phyloP scores from a whole-genome alignment of 2,888 invertebrate genomes.

The Melitaea athalia region DNA sequence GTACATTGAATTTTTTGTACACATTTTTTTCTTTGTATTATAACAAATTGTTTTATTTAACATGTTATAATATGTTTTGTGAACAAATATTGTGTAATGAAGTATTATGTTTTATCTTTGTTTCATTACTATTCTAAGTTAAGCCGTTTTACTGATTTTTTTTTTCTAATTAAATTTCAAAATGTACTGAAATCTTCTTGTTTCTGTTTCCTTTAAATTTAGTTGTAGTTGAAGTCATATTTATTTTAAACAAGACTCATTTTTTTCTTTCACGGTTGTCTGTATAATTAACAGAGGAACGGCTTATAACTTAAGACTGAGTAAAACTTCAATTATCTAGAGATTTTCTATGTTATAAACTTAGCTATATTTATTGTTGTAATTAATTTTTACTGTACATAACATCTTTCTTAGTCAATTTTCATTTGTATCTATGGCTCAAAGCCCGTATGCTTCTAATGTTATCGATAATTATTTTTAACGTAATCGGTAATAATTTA shows the following conservation, averaged over 20 bases:
- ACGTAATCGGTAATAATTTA: neutral
- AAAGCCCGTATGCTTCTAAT: conserved; percentile 34
- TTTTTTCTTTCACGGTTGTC: neutral
- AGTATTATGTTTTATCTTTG: conserved; percentile 21
- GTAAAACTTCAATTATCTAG: conserved; percentile 22
- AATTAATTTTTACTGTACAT: conserved; percentile 34
- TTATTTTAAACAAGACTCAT: neutral
- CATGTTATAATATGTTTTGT: neutral
- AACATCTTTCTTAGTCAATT: conserved; percentile 10
- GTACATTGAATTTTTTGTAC: no score
- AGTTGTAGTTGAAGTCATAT: neutral
- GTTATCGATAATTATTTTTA: conserved; percentile 14
- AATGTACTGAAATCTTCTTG: neutral
- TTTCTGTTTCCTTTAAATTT: neutral
- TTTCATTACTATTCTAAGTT: conserved; percentile 23
- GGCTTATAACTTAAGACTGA: conserved; percentile 38
- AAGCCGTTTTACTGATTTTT: conserved; percentile 24
- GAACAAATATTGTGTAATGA: neutral
- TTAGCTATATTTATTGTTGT: conserved; percentile 40
- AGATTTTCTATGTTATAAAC: conserved; percentile 32
- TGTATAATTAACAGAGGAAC: conserved; percentile 9
- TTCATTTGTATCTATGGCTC: conserved; percentile 29
- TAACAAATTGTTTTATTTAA: conserved; percentile 3
- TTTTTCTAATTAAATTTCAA: neutral
- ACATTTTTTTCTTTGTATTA: neutral